Base-by-base conservation (phyloP, 1,140 invertebrate species). In the Drosophila grimshawi region DNA sequence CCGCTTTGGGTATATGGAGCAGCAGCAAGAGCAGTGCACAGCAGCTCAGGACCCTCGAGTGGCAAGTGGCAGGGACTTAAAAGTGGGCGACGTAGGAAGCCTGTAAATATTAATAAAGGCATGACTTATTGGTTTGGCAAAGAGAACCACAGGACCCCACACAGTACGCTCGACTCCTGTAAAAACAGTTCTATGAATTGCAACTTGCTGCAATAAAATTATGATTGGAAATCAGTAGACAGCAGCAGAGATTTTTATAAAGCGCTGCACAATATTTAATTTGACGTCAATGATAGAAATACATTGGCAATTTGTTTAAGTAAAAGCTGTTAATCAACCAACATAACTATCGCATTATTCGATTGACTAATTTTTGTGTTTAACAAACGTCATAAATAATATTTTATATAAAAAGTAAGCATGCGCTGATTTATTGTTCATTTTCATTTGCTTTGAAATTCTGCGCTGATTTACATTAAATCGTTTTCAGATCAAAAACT, bases 101-200 rank as follows among this genome's bases (percentile, higher is more conserved):
- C 65, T 68, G 70, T 86, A 81, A 81, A 86, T 78, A 86, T 80
- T 86, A 86, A 86, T 76, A 81, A 76, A 79, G 67, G 55, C 76
- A 79, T 80, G 78, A 85, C 81, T 85, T 85, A 86, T 74, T 70
- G 81, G 73, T 53, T 70, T 37, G 37, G 48, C 55, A 48, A 43
- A 32, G 0, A 45, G 49, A 7, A 68, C 27, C 51, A 19, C 27
- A 46, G 11, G 27, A 64, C 30, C 11, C 2, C 8, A 46, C 55
- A 10, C 60, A 64, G 30, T 39, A 45, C 29, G 56, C 35, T 35
- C n/a, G 43, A 39, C 39, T n/a, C 43, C n/a, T 43, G 10, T 52
- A 19, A 45, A 64, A 61, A 51, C 73, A 78, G 81, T 86, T 71
- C 66, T 76, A 78, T 86, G 81, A 81, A 81, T 70, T 76, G 74